Base-by-base conservation (phyloP, 2,888 invertebrate genomes). In the Linnaemya vulpina region DNA sequence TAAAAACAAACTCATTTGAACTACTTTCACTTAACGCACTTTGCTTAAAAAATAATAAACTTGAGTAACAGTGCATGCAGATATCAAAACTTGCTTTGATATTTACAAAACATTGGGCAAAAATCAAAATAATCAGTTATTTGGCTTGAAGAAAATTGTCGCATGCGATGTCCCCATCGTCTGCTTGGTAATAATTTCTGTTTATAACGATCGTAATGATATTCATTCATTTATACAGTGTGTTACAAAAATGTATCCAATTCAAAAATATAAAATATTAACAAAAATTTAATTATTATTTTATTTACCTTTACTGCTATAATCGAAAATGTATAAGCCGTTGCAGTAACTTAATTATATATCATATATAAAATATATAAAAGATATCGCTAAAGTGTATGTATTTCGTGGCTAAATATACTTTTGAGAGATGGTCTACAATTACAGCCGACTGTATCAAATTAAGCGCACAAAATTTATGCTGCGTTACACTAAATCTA, bases 21-120 rank as follows among this genome's bases (percentile, higher is more conserved):
- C 71, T 62, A 84, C 84, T 84, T 84, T 84, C 84, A 84, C 84
- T 84, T 62, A 62, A 84, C 71, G 80, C 80, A 76, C 35, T 80
- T 51, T 35, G 9, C 38, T 46, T 55, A 9, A 74, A 53, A 20
- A 40, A 17, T 13, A 35, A 70, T 62, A 62, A 53, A 62, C n/a
- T 70, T 30, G 70, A 10, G 7, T 30, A 40, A 40, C 25, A 53
- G 15, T 15, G 11, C 22, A 40, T 13, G 13, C 38, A 38, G 20
- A 25, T 55, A 9, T 70, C 38, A 11, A 70, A 43, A 65, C 43
- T 55, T 53, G 22, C 9, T 58, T 49, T 30, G 20, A 43, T 22
- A 15, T 67, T 35, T 35, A 58, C 38, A 46, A 60, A 60, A 71
- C 7, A 46, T 67, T 35, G 17, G 46, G n/a, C 46, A 60, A 60